Base-by-base conservation (phyloP, 2,888 invertebrate genomes). In the Noctua comes region DNA sequence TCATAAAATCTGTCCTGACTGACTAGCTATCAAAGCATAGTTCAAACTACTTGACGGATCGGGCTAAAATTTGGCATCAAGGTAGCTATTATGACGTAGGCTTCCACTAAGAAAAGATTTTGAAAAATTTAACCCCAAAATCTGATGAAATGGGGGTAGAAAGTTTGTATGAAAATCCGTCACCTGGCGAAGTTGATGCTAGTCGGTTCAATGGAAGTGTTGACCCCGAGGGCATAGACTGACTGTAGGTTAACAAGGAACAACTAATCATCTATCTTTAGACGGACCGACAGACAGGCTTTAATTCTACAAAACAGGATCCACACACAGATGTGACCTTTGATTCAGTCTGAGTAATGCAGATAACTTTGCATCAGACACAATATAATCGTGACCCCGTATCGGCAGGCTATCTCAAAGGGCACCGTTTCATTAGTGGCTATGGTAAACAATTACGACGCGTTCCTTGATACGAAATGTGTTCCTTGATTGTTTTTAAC, bases 391-490 rank as follows among this genome's bases (percentile, higher is more conserved):
- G 48, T 73, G 74, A 84, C 81, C 80, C 65, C 68, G 31, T 79
- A 70, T 54, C 69, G 24, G 21, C n/a, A 48, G 78, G 88, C 43
- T 88, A 88, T 88, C 88, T 36, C 27, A 48, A 71, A 77, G 76
- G 80, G 71, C 78, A 80, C 57, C 68, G 69, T 8, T 71, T 72
- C 57, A 76, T 68, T 64, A 36, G n/a, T 59, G 13, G n/a, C 48
- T 78, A 65, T 51, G 68, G 71, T 87, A 82, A 85, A 85, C 82
- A 85, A 71, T 73, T 54, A 72, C 68, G 73, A 68, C 46, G 80
- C 46, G 7, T 24, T 73, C 62, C 13, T 62, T 74, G 36, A 68
- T 70, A 78, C 10, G 21, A 27, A 40, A 54, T 18, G 36, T 27
- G 27, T 51, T 36, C 7, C 31, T 59, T 68, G 40, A 27, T 43